Conservation (phyloP, 2,113 vertebrate genomes). For the Entomyzon cyanotis region DNA sequence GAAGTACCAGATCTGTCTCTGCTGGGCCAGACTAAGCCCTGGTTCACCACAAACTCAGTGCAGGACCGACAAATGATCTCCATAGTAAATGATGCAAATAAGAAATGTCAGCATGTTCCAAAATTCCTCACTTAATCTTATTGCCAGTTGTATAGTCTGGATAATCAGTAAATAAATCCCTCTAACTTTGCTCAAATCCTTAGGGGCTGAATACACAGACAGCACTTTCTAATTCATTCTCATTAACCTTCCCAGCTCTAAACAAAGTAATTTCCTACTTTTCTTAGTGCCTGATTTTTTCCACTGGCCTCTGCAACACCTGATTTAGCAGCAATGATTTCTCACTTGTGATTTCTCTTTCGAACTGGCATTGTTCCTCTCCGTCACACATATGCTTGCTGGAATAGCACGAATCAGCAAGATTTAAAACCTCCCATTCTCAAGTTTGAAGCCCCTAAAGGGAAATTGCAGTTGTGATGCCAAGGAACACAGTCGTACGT, state of each 20-base stretch:
- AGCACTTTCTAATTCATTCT: constrained; percentile 60
- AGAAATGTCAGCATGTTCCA: constrained; percentile 56
- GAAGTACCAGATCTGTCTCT: constrained; percentile 52
- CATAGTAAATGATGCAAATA: constrained; percentile 55
- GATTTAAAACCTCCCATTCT: constrained; percentile 78
- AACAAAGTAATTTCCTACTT: constrained; percentile 46
- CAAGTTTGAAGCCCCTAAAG: constrained; percentile 68
- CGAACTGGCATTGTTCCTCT: constrained; percentile 42
- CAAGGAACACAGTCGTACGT: constrained; percentile 77
- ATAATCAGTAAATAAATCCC: constrained; percentile 61
- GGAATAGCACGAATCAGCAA: constrained; percentile 66
- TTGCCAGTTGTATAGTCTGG: constrained; percentile 64
- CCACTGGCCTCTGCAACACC: constrained; percentile 44
- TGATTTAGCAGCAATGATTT: constrained; percentile 55
- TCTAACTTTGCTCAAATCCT: constrained; percentile 36
- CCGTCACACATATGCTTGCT: constrained; percentile 37
- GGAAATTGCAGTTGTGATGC: constrained; percentile 70
- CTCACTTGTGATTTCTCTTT: constrained; percentile 59
- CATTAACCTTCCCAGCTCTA: constrained; percentile 39
- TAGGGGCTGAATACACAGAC: constrained; percentile 18
- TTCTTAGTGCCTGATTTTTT: constrained; percentile 5
- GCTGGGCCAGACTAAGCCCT: constrained; percentile 57
- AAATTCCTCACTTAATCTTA: constrained; percentile 54
- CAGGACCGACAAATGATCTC: constrained; percentile 38
- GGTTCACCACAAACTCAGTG: constrained; percentile 42